phyloP scores from a whole-genome alignment of 2,113 vertebrate genomes.

The Phyllopteryx taeniolatus region DNA sequence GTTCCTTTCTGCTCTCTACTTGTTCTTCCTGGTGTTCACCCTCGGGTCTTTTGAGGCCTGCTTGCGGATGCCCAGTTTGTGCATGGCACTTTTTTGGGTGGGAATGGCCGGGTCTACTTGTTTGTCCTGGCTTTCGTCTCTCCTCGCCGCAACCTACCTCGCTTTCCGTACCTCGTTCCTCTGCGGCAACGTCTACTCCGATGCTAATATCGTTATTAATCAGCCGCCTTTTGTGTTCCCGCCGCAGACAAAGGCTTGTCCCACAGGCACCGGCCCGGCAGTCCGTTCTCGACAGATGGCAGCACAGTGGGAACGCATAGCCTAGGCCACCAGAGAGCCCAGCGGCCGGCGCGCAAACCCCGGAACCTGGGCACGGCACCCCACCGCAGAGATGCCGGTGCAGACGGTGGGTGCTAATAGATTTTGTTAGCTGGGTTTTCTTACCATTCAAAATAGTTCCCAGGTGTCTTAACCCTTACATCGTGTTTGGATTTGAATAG shows the following conservation, averaged over 20 bases:
- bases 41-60: slow-evolving; percentile 14
- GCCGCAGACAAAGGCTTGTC: slow-evolving; percentile 86
- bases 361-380: slow-evolving; percentile 84
- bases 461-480: background rate
- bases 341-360: slow-evolving; percentile 87
- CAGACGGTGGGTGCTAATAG: slow-evolving; percentile 81
- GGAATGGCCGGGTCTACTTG: slow-evolving; percentile 23
- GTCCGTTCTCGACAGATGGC: slow-evolving; percentile 95
- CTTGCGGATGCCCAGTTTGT: slow-evolving; percentile 31
- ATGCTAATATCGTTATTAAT: slow-evolving; percentile 43
- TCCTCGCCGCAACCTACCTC: slow-evolving; percentile 20
- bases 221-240: slow-evolving; percentile 18
- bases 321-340: slow-evolving; percentile 87
- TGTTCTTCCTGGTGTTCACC: slow-evolving; percentile 23
- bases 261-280: slow-evolving; percentile 87
- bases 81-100: slow-evolving; percentile 48
- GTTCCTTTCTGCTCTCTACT: slow-evolving; percentile 41
- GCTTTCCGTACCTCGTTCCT: slow-evolving; percentile 26
- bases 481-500: background rate
- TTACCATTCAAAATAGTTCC: background rate
- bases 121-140: slow-evolving; percentile 16
- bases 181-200: slow-evolving; percentile 17
- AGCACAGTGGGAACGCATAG: slow-evolving; percentile 84
- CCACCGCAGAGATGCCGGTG: slow-evolving; percentile 86
- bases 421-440: background rate